These are phyloP conservation scores for Merodon equestris DNA, from an alignment of 2,888 invertebrate species.

Conservation along the genomic window DNA sequence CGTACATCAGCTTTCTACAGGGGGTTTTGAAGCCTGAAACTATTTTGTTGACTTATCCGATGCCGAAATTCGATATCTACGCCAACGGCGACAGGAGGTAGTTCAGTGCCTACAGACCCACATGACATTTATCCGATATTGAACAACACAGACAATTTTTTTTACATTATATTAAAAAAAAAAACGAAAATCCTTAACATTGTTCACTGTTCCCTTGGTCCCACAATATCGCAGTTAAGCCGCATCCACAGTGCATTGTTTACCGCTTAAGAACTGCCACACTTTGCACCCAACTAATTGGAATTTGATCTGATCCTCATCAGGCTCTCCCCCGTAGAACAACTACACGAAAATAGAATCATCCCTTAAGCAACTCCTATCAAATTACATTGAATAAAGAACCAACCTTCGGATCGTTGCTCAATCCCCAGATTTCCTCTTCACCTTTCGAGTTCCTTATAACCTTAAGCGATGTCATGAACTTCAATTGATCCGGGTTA, in stretches of 20 bases:
- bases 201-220: too few relatives aligned
- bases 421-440: conserved; percentile 85
- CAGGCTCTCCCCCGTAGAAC: conserved; percentile 68
- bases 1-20: too few relatives aligned
- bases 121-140: too few relatives aligned
- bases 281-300: conserved; percentile 82
- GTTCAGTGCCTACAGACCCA: too few relatives aligned
- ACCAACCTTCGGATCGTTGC: conserved; percentile 74
- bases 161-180: too few relatives aligned
- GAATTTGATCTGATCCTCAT: conserved; percentile 82
- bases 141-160: too few relatives aligned
- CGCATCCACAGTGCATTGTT: conserved; percentile 73
- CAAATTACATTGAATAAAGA: not conserved
- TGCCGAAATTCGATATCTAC: too few relatives aligned
- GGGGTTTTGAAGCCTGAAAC: too few relatives aligned
- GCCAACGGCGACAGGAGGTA: too few relatives aligned
- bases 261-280: conserved; percentile 73
- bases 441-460: conserved; percentile 81
- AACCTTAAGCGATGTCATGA: conserved; percentile 86
- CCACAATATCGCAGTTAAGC: conserved; percentile 9
- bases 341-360: conserved; percentile 60
- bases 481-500: conserved; percentile 84
- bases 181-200: too few relatives aligned
- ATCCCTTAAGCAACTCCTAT: not conserved
- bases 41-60: too few relatives aligned